Evolutionary conservation across 2,113 vertebrate genomes (phyloP).

Genomic region (Sinocyclocheilus anophthalmus): DNA sequence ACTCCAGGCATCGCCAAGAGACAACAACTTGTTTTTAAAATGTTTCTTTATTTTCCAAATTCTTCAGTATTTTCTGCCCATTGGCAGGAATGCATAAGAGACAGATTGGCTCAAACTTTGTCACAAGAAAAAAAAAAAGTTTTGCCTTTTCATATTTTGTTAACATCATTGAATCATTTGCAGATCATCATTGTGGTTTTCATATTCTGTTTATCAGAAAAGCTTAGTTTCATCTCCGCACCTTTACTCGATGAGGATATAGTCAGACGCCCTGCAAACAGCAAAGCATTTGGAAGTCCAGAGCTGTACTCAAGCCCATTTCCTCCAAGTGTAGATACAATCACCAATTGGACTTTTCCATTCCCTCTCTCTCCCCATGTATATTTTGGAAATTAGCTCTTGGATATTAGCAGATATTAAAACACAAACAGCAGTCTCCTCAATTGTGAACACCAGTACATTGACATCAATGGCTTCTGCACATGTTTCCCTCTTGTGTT

Average conservation of each 20-base stretch:
- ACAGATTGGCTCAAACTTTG: conserved; percentile 96
- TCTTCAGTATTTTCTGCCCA: conserved; percentile 91
- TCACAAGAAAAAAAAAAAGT: conserved; percentile 87
- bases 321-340: conserved; percentile 28
- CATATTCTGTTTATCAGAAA: conserved; percentile 72
- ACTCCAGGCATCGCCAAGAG: background rate
- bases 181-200: conserved; percentile 31
- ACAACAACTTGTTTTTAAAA: conserved; percentile 51
- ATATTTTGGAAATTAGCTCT: conserved; percentile 49
- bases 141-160: conserved; percentile 77
- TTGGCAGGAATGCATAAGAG: conserved; percentile 96
- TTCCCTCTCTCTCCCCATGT: background rate
- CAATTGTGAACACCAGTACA: background rate
- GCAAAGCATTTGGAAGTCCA: conserved; percentile 38
- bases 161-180: conserved; percentile 53
- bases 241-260: background rate
- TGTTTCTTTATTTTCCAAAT: conserved; percentile 79
- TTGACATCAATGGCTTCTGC: background rate
- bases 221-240: conserved; percentile 56
- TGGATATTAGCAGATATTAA: conserved; percentile 10
- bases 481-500: too few relatives aligned
- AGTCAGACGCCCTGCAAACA: background rate
- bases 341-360: conserved; percentile 37
- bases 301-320: background rate
- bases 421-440: conserved; percentile 18